These are phyloP conservation scores for Patagioenas fasciata DNA, from an alignment of 2,113 vertebrate genomes.

Conservation along the genomic window DNA sequence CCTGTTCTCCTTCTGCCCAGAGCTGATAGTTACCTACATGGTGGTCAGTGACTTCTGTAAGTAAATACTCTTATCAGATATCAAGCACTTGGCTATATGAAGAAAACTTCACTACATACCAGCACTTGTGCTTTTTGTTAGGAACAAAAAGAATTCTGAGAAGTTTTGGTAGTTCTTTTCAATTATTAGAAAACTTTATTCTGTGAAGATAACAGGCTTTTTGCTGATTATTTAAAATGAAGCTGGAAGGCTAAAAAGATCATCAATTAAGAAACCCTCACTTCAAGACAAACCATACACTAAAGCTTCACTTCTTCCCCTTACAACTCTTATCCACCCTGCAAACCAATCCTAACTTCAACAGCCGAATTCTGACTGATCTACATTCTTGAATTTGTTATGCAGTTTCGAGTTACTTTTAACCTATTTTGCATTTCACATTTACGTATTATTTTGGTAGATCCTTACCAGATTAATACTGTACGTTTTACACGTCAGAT, in stretches of 20 bases:
- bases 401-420: not conserved
- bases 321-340: not conserved
- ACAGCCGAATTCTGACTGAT: not conserved
- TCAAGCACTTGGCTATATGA: not conserved
- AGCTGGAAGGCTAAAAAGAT: not conserved
- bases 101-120: not conserved
- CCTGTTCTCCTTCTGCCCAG: not conserved
- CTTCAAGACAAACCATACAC: not conserved
- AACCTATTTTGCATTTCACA: not conserved
- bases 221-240: not conserved
- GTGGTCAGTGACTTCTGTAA: not conserved
- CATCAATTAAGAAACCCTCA: not conserved
- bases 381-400: not conserved
- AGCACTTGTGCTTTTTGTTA: not conserved
- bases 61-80: not conserved
- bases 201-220: not conserved
- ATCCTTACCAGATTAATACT: constrained; percentile 73
- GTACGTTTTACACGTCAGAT: constrained; percentile 69
- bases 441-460: not conserved
- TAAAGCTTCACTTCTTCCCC: not conserved
- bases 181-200: not conserved
- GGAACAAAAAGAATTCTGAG: not conserved
- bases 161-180: not conserved
- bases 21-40: not conserved
- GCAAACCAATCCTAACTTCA: not conserved